phyloP scores from a whole-genome alignment of 1,140 invertebrate genomes.

The Bombus haemorrhoidalis region DNA sequence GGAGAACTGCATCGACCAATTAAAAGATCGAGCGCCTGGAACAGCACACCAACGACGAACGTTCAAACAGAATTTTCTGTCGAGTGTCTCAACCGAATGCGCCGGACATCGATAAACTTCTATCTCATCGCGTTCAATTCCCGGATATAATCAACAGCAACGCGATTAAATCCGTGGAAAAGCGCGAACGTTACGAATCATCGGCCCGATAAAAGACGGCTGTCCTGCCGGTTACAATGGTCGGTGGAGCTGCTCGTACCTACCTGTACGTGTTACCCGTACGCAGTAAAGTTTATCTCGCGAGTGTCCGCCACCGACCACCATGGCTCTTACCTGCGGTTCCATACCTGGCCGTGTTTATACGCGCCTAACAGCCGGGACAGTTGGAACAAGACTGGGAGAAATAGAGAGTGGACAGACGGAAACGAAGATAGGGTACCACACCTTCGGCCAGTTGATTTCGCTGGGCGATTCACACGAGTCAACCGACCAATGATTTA shows the following conservation, averaged over 20 bases:
- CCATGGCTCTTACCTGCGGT: constrained; percentile 74
- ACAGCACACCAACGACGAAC: too few species aligned
- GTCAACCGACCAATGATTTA: constrained; percentile 65
- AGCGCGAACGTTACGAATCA: constrained; percentile 76
- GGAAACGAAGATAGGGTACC: constrained; percentile 36
- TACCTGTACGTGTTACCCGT: constrained; percentile 71
- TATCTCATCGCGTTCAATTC: neutral
- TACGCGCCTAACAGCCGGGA: constrained; percentile 69
- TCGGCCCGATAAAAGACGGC: constrained; percentile 74
- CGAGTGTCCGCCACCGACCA: constrained; percentile 70
- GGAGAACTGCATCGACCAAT: too few species aligned
- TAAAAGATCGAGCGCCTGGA: too few species aligned
- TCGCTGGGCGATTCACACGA: constrained; percentile 35
- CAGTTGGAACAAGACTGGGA: constrained; percentile 20
- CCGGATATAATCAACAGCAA: neutral
- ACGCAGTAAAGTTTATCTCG: constrained; percentile 73
- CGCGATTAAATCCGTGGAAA: neutral
- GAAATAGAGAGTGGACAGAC: constrained; percentile 21
- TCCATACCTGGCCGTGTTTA: constrained; percentile 71
- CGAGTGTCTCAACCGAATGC: neutral
- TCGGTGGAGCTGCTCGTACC: constrained; percentile 20
- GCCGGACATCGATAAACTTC: neutral
- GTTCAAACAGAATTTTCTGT: neutral
- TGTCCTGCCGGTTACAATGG: constrained; percentile 61
- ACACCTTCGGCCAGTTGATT: constrained; percentile 52